A percentile compares a stretch with the other conserved stretches of the same genome.
phyloP scores from a whole-genome alignment of 1,140 invertebrate genomes.

The Drosophila quadrilineata region DNA sequence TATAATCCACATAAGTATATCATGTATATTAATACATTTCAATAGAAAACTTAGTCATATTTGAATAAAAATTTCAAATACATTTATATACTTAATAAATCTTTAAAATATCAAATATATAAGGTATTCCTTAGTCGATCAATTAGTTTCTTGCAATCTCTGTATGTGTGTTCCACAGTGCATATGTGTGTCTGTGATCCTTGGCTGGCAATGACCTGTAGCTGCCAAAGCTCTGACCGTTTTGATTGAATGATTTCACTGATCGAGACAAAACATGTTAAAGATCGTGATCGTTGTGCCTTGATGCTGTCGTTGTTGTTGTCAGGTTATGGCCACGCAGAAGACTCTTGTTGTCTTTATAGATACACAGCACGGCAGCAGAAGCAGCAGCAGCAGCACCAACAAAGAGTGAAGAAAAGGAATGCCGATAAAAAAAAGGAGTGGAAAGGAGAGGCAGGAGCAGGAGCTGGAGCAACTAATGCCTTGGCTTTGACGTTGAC shows the following conservation, averaged over 20 bases:
- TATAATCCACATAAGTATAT: too few relatives aligned
- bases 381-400: conserved; percentile 1
- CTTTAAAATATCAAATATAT: too few relatives aligned
- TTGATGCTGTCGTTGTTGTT: background rate
- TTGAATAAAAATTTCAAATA: too few relatives aligned
- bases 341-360: conserved; percentile 60
- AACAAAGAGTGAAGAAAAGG: conserved; percentile 18
- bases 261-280: conserved; percentile 79
- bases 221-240: conserved; percentile 61
- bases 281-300: conserved; percentile 67
- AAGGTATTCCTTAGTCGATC: too few relatives aligned
- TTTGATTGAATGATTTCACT: conserved; percentile 79
- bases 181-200: conserved; percentile 36
- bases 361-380: conserved; percentile 61
- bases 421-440: conserved; percentile 47
- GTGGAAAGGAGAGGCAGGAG: conserved; percentile 1
- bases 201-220: conserved; percentile 71
- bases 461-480: background rate
- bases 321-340: conserved; percentile 5
- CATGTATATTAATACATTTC: too few relatives aligned
- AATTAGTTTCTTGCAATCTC: too few relatives aligned
- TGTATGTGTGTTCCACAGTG: background rate
- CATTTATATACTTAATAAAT: too few relatives aligned
- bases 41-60: too few relatives aligned
- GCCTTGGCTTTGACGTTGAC: too few relatives aligned